Base-by-base conservation (phyloP, 1,140 invertebrate species). In the Drosophila rufa region DNA sequence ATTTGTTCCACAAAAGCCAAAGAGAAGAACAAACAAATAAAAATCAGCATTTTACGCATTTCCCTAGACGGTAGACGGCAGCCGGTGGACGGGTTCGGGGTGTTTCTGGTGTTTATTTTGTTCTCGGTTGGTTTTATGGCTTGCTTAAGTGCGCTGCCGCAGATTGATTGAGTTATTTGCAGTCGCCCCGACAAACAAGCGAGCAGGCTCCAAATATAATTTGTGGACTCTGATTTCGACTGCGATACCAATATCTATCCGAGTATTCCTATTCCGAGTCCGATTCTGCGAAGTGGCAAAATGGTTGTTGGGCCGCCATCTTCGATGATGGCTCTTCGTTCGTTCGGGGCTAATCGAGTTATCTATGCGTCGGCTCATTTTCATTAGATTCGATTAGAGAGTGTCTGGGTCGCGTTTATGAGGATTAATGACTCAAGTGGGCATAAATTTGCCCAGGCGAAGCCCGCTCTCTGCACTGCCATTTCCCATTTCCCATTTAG, bases 341-440 rank as follows among this genome's bases (percentile, higher is more conserved):
- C 45, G 25, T 58, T 70, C 40, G 66, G 22, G 25, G 61, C 51
- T 79, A 83, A 83, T 83, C 76, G 64, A 80, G 71, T 82, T 85
- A 82, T 83, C 80, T 68, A 62, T 68, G 64, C 78, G 67, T 58
- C 77, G 67, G 84, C 71, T 75, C 79, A 75, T 86, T 85, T 86
- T 79, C 82, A 87, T 82, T 82, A 70, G 60, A 79, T 62, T 82
- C 68, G 60, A 86, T 86, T 82, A 81, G 79, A 51, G 60, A 71
- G 76, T 53, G 65, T 57, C 55, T 67, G 47, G 55, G 47, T 71
- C 71, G 76, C 81, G 69, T 82, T 90, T 83, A 84, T 90, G 85
- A 85, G 74, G 77, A 78, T 81, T 89, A 89, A 89, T 84, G 84
- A 90, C 84, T 73, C 80, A 77, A 89, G 80, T 81, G 78, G 77